Evolutionary conservation across 2,888 invertebrate genomes (phyloP).

Genomic region (Scaptomyza reducta): DNA sequence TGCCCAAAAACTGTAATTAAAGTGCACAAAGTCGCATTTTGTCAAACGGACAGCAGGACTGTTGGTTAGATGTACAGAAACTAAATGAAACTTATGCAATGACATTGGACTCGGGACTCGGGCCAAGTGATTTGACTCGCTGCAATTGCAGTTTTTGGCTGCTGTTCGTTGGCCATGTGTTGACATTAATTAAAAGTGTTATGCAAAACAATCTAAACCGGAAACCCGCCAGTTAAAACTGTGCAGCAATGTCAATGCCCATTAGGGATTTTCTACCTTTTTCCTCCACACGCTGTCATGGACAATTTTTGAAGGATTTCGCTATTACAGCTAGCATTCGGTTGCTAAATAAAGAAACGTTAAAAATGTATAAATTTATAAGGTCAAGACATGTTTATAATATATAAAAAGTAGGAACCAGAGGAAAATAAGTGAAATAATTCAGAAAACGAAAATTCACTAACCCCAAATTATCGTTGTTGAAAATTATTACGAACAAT

Average conservation of each 20-base stretch:
- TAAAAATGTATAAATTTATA: too few relatives aligned
- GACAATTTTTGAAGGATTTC: conserved; percentile 36
- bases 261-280: conserved; percentile 8
- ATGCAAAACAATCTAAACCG: conserved; percentile 55
- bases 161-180: conserved; percentile 22
- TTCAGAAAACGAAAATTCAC: too few relatives aligned
- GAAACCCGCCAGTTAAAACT: conserved; percentile 31
- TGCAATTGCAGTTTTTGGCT: conserved; percentile 23
- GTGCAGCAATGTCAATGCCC: conserved; percentile 30
- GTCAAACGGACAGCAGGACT: background rate
- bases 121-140: conserved; percentile 20
- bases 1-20: conserved; percentile 43
- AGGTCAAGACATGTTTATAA: too few relatives aligned
- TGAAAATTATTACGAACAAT: too few relatives aligned
- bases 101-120: conserved; percentile 12
- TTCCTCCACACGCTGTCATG: conserved; percentile 22
- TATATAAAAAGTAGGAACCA: background rate
- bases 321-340: background rate
- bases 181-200: conserved; percentile 77
- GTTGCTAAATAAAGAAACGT: conserved; percentile 5
- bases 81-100: conserved; percentile 63
- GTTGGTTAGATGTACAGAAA: conserved; percentile 6
- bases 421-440: too few relatives aligned
- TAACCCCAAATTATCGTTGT: too few relatives aligned
- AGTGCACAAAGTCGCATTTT: conserved; percentile 37